Base-by-base conservation (phyloP, 1,140 invertebrate genomes). In the Coelopa frigida region DNA sequence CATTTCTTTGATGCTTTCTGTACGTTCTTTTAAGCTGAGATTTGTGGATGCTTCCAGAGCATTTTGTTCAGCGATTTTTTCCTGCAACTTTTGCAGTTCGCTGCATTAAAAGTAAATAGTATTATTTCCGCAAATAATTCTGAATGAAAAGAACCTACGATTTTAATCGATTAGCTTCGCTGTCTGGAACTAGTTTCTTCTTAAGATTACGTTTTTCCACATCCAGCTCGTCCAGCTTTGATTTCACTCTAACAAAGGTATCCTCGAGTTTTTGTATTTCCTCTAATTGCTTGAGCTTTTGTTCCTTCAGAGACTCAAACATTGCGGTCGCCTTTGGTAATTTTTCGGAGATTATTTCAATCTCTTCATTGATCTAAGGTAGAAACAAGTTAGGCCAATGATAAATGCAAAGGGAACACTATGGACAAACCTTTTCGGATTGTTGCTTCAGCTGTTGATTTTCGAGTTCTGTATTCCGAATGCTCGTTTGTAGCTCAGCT, bases 181-280 rank as follows among this genome's bases (percentile, higher is more conserved):
- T 35, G 7, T 63, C 61, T 22, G 48, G 17, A 0, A 63, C 61
- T 5, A 61, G 22, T 10, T 52, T 35, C 22, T 59, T 49, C 7
- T 54, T 39, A n/a, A 50, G 42, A 20, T 52, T 45, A 0, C 38
- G 22, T 2, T 59, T 37, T 32, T 59, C 44, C 2, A 22, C 49
- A 8, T 26, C 26, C 1, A 59, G 22, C 11, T 58, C 50, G 1
- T 26, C 10, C 10, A 53, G 17, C 14, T 47, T 36, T 12, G 21
- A 11, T 0, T 48, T 37, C 8, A 52, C 5, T 0, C 42, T 36
- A 0, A 37, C 20, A 11, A 11, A 31, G 5, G 38, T 27, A 3
- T 38, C 29, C 14, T 53, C 44, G 4, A 52, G 29, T 8, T 51
- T 46, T 7, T 29, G 23, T 2, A 46, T 6, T 11, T 32, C 14